These are phyloP conservation scores for Tetramorium parvispinum DNA, from an alignment of 1,140 invertebrate genomes.

Conservation along the genomic window DNA sequence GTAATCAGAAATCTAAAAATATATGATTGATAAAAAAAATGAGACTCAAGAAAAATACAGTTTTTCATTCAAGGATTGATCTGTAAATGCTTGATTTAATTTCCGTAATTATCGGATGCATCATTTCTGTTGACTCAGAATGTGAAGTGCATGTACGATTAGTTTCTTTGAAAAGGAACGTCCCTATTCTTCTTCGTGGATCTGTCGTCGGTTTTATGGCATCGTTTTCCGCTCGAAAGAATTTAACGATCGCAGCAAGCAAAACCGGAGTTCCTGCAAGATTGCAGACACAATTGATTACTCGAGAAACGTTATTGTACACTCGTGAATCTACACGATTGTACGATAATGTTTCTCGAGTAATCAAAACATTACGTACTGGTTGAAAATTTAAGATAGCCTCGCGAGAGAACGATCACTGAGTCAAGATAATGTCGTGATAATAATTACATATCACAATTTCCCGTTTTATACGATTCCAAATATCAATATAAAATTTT, in stretches of 20 bases:
- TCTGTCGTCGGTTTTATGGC: background rate
- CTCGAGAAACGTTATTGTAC: too few species aligned
- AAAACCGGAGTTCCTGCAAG: constrained; percentile 22
- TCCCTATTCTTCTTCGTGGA: constrained; percentile 7
- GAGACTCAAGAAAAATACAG: background rate
- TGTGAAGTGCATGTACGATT: background rate
- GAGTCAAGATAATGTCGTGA: background rate
- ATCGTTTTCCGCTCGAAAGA: constrained; percentile 60
- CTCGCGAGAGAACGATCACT: background rate
- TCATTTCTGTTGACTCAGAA: background rate
- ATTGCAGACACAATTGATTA: background rate
- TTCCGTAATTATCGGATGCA: background rate
- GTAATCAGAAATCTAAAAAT: background rate
- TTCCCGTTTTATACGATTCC: background rate
- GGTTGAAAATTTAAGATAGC: background rate
- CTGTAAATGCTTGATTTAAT: background rate
- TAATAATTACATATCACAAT: background rate
- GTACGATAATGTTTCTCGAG: background rate
- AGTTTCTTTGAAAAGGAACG: background rate
- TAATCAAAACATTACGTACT: background rate
- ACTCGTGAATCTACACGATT: background rate
- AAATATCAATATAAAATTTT: background rate
- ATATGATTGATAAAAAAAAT: background rate
- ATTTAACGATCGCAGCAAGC: constrained; percentile 48
- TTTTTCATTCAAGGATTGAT: background rate